phyloP scores from a whole-genome alignment of 2,113 vertebrate genomes.

The Nothobranchius furzeri region DNA sequence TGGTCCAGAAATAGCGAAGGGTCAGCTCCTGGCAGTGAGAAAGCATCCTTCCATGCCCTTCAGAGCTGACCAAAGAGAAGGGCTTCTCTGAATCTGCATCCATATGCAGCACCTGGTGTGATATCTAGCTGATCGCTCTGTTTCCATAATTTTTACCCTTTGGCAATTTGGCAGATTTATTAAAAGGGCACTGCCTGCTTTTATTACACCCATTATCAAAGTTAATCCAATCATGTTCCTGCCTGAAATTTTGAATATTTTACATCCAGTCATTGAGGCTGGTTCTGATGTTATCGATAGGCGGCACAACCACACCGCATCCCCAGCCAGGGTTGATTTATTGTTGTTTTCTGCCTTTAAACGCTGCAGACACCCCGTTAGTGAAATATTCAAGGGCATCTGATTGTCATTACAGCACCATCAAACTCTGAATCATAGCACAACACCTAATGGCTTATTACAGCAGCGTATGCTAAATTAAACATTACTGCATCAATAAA shows the following conservation, averaged over 20 bases:
- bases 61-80: slow-evolving; percentile 18
- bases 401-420: slow-evolving; percentile 64
- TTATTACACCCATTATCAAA: slow-evolving; percentile 72
- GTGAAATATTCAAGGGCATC: slow-evolving; percentile 63
- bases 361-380: slow-evolving; percentile 35
- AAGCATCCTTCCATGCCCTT: background rate
- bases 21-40: slow-evolving; percentile 12
- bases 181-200: slow-evolving; percentile 58
- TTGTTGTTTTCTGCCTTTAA: slow-evolving; percentile 44
- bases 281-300: slow-evolving; percentile 19
- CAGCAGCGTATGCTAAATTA: slow-evolving; percentile 75
- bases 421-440: slow-evolving; percentile 65
- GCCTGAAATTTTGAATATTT: slow-evolving; percentile 61
- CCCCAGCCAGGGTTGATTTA: slow-evolving; percentile 52
- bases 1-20: slow-evolving; percentile 48
- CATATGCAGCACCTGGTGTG: slow-evolving; percentile 33
- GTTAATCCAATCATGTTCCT: slow-evolving; percentile 68
- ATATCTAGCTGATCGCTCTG: slow-evolving; percentile 42
- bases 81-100: slow-evolving; percentile 26
- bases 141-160: slow-evolving; percentile 47
- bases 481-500: slow-evolving; percentile 78
- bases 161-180: slow-evolving; percentile 71
- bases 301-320: background rate
- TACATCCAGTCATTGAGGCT: slow-evolving; percentile 36
- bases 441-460: slow-evolving; percentile 75